A percentile compares a stretch with the other conserved stretches of the same genome.
These are phyloP conservation scores for Platyscapa corneri DNA, from an alignment of 1,140 invertebrate genomes.

Conservation along the genomic window DNA sequence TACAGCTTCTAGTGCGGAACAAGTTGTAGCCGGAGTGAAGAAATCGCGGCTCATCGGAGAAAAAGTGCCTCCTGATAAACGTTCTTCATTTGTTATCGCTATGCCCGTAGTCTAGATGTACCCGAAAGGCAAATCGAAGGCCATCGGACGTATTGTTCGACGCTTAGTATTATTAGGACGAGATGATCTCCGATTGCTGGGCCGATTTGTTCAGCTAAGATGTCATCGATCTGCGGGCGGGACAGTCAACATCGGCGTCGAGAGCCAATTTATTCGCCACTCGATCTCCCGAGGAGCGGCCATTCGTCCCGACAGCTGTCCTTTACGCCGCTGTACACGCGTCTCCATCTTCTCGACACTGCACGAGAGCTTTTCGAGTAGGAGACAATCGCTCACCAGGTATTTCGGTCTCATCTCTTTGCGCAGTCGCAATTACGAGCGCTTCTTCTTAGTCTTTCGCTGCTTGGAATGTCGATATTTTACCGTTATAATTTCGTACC, in stretches of 20 bases:
- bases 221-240: not conserved
- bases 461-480: not conserved
- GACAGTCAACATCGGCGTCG: not conserved
- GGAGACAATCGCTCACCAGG: not conserved
- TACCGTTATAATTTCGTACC: not conserved
- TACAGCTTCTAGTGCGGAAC: too few relatives aligned
- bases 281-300: not conserved
- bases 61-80: slow-evolving; percentile 26
- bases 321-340: too few relatives aligned
- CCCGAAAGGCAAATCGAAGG: not conserved
- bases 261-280: slow-evolving; percentile 1
- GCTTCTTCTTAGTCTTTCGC: not conserved
- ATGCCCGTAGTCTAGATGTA: not conserved
- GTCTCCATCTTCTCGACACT: not conserved
- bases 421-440: not conserved
- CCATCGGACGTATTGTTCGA: not conserved
- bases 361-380: not conserved
- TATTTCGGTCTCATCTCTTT: not conserved
- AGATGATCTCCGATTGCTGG: not conserved
- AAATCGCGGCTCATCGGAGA: slow-evolving; percentile 9
- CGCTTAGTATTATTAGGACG: not conserved
- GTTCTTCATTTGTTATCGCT: not conserved
- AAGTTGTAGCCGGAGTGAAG: not conserved
- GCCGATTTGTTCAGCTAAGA: not conserved
- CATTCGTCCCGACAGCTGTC: not conserved